A percentile compares a stretch with the other conserved stretches of the same genome.
Evolutionary conservation across 2,888 invertebrate genomes (phyloP).

Genomic region (Tetropium fuscum): DNA sequence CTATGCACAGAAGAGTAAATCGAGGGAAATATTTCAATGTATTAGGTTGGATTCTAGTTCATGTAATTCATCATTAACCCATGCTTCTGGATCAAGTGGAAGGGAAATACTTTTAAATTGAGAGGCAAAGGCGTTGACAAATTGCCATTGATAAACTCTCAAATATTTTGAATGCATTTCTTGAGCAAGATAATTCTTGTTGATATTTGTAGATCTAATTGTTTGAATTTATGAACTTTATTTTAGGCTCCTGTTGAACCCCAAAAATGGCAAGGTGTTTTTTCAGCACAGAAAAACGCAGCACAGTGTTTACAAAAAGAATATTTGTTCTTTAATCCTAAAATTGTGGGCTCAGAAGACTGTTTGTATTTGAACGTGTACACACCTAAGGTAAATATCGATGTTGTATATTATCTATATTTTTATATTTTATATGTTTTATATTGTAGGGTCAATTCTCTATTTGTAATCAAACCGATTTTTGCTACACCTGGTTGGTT

Average conservation of each 20-base stretch:
- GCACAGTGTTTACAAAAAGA: slow-evolving; percentile 67
- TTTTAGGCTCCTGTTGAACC: slow-evolving; percentile 53
- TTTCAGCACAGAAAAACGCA: slow-evolving; percentile 58
- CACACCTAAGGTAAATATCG: slow-evolving; percentile 58
- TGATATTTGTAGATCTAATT: background rate
- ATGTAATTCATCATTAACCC: too few relatives aligned
- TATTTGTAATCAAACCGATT: background rate
- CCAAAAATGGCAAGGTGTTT: slow-evolving; percentile 51
- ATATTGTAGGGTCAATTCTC: background rate
- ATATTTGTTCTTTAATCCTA: slow-evolving; percentile 51
- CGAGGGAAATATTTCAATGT: too few relatives aligned
- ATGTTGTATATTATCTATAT: background rate
- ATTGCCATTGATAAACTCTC: too few relatives aligned
- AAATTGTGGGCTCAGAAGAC: slow-evolving; percentile 65
- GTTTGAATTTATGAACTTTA: background rate
- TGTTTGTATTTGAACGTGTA: slow-evolving; percentile 68
- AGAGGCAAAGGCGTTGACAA: too few relatives aligned
- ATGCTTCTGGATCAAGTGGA: too few relatives aligned
- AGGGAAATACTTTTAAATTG: too few relatives aligned
- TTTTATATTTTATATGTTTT: background rate
- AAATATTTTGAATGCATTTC: too few relatives aligned
- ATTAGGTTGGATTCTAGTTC: too few relatives aligned
- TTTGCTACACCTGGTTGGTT: too few relatives aligned
- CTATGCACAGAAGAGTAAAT: too few relatives aligned
- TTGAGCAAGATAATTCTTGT: too few relatives aligned